Percentiles rank a stretch among this genome's conserved stretches.
These are phyloP conservation scores for Lucilia sericata DNA, from an alignment of 1,140 invertebrate species.

Conservation along the genomic window DNA sequence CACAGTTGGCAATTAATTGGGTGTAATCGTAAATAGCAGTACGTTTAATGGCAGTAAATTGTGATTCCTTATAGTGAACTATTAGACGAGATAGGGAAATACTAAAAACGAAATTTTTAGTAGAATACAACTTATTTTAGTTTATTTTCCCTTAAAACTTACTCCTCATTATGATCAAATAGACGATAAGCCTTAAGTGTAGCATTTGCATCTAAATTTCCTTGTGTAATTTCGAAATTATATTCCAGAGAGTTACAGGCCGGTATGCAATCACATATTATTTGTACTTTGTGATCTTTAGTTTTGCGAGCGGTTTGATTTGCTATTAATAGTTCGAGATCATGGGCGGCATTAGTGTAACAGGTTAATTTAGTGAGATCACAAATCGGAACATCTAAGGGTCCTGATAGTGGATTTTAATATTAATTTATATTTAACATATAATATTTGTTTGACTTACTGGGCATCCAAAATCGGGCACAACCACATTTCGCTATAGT, in stretches of 20 bases:
- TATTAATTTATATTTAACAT: neutral
- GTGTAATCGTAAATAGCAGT: slow-evolving; percentile 75
- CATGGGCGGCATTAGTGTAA: slow-evolving; percentile 62
- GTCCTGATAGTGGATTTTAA: slow-evolving; percentile 49
- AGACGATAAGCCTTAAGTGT: slow-evolving; percentile 56
- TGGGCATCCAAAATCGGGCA: slow-evolving; percentile 77
- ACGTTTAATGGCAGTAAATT: slow-evolving; percentile 74
- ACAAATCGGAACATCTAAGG: slow-evolving; percentile 57
- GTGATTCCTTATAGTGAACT: slow-evolving; percentile 74
- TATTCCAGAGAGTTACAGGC: slow-evolving; percentile 77
- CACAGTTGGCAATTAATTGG: slow-evolving; percentile 76
- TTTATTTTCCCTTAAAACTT: too few relatives aligned
- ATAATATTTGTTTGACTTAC: slow-evolving; percentile 66
- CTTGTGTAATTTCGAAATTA: slow-evolving; percentile 75
- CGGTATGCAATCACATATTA: slow-evolving; percentile 74
- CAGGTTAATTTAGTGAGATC: slow-evolving; percentile 54
- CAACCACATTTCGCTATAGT: slow-evolving; percentile 76
- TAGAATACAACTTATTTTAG: too few relatives aligned
- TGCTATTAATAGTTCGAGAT: slow-evolving; percentile 56
- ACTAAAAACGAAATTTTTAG: too few relatives aligned
- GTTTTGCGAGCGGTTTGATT: slow-evolving; percentile 57
- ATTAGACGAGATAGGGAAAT: slow-evolving; percentile 65
- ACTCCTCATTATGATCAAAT: too few relatives aligned
- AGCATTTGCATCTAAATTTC: slow-evolving; percentile 58
- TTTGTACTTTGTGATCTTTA: slow-evolving; percentile 50